Evolutionary conservation across 2,113 vertebrate species (phyloP).

Genomic region (Campylomormyrus numenius): DNA sequence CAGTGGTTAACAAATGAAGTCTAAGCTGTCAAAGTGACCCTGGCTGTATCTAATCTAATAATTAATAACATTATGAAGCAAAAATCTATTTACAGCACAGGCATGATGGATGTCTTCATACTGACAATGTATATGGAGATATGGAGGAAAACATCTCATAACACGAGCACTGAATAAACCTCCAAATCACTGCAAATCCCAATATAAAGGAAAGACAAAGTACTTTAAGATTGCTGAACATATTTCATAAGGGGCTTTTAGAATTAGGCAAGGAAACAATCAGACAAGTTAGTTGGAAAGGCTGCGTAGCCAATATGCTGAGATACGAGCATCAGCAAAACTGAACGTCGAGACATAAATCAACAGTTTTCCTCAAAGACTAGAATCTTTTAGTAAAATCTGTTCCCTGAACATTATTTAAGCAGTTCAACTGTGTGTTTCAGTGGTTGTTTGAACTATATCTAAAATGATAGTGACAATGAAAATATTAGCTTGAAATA

Average conservation of each 20-base stretch:
- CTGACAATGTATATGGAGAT: neutral
- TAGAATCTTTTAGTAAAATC: neutral
- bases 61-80: neutral
- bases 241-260: neutral
- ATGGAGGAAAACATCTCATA: neutral
- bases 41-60: neutral
- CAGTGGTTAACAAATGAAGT: neutral
- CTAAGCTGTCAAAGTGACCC: neutral
- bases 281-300: neutral
- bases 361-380: neutral
- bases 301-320: neutral
- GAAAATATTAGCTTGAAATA: neutral
- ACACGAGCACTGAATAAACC: neutral
- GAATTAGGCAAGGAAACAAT: neutral
- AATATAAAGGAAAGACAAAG: neutral
- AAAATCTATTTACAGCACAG: neutral
- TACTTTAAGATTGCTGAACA: neutral
- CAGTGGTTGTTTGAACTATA: neutral
- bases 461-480: neutral
- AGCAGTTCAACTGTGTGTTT: neutral
- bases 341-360: neutral
- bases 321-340: neutral
- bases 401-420: neutral
- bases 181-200: neutral
- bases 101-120: neutral